Percentiles rank a stretch among this genome's conserved stretches.
Evolutionary conservation across 2,888 invertebrate genomes (phyloP).

Genomic region (Limnephilus rhombicus): DNA sequence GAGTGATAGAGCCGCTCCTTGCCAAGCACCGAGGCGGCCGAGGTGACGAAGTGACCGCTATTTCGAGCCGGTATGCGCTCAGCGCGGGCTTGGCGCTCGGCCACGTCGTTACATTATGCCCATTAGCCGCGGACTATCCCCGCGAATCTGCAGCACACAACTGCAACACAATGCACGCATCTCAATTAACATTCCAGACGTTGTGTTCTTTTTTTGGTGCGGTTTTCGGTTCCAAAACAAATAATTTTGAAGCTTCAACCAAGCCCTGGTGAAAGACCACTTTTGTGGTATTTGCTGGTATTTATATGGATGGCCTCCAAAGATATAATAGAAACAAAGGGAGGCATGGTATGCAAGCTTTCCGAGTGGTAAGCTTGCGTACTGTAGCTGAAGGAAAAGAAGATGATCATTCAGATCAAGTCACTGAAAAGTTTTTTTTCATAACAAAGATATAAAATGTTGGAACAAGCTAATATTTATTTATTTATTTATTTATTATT

Average conservation of each 20-base stretch:
- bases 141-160: not conserved
- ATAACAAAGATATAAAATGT: no score
- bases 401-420: no score
- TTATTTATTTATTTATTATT: no score
- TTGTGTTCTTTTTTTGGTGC: not conserved
- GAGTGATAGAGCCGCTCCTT: not conserved
- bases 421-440: no score
- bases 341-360: not conserved
- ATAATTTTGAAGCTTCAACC: not conserved
- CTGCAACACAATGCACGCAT: not conserved
- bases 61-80: constrained; percentile 32
- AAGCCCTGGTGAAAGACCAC: not conserved
- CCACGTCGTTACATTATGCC: constrained; percentile 29
- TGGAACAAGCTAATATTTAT: no score
- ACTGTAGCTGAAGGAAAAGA: no score
- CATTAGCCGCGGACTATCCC: constrained; percentile 22
- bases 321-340: not conserved
- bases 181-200: constrained; percentile 24
- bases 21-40: not conserved
- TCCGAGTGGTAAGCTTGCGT: no score
- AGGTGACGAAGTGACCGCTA: constrained; percentile 41
- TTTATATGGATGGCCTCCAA: not conserved
- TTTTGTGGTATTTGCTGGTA: not conserved
- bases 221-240: not conserved
- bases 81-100: not conserved